Percentiles rank a stretch among this genome's conserved stretches.
phyloP scores from a whole-genome alignment of 1,140 invertebrate genomes.

The Rhizoglyphus robini region DNA sequence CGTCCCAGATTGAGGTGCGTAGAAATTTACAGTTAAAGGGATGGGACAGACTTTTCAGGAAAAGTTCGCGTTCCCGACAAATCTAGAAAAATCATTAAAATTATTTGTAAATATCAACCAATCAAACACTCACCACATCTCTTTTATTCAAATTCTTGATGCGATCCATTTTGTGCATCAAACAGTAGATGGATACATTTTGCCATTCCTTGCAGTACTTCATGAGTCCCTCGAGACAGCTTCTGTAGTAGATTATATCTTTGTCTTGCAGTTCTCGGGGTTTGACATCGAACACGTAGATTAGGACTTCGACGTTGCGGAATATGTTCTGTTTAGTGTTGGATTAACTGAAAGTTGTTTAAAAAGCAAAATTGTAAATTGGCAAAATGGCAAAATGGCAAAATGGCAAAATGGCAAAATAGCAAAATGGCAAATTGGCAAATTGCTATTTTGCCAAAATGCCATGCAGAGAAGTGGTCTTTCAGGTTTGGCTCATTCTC shows the following conservation, averaged over 20 bases:
- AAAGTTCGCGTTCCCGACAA: slow-evolving; percentile 67
- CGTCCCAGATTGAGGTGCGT: slow-evolving; percentile 98
- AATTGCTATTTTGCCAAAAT: no score
- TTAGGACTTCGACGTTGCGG: slow-evolving; percentile 84
- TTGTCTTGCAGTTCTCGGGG: slow-evolving; percentile 88
- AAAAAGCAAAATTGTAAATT: not conserved
- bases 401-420: no score
- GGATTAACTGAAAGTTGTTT: not conserved
- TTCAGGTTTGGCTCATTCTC: no score
- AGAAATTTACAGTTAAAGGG: slow-evolving; percentile 89
- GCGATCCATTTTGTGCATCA: slow-evolving; percentile 97
- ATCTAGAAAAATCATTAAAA: slow-evolving; percentile 40
- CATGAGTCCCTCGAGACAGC: slow-evolving; percentile 89
- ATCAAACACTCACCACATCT: slow-evolving; percentile 47
- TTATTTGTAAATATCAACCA: not conserved
- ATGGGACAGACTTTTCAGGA: slow-evolving; percentile 72
- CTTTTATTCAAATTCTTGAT: slow-evolving; percentile 89
- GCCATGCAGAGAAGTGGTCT: no score
- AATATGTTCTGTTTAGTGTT: slow-evolving; percentile 64
- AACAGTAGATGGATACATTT: slow-evolving; percentile 89
- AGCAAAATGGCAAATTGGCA: no score
- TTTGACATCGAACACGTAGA: slow-evolving; percentile 99
- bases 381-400: no score
- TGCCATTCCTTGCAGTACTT: slow-evolving; percentile 95
- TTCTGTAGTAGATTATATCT: slow-evolving; percentile 50